These are phyloP conservation scores for Taxidea taxus DNA, from an alignment of 2,113 vertebrate genomes.

Conservation along the genomic window DNA sequence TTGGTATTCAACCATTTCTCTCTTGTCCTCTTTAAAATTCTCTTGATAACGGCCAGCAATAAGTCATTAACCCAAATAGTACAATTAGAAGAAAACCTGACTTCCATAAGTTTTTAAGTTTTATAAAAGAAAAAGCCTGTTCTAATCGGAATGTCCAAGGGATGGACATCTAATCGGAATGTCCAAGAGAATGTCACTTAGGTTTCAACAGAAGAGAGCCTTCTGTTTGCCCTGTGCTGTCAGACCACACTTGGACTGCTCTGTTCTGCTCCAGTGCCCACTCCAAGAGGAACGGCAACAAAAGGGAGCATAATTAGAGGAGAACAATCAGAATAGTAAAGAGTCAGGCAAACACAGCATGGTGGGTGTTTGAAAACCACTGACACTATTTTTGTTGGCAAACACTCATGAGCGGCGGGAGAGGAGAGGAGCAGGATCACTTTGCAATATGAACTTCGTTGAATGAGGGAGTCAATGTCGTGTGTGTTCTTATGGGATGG, in stretches of 20 bases:
- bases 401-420: fast-evolving
- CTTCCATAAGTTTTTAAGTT: neutral
- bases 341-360: neutral
- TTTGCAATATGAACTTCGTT: neutral
- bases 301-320: neutral
- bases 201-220: neutral
- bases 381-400: neutral
- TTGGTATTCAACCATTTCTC: neutral
- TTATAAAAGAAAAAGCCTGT: neutral
- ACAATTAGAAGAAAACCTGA: neutral
- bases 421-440: neutral
- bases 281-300: neutral
- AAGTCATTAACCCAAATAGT: neutral
- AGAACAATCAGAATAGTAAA: neutral
- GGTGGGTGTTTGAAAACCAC: too few relatives aligned
- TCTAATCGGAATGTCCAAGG: neutral
- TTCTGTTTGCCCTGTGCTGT: neutral
- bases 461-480: neutral
- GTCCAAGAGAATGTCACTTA: neutral
- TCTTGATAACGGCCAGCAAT: neutral
- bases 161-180: neutral
- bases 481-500: neutral
- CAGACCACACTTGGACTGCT: neutral
- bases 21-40: neutral
- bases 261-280: neutral